Evolutionary conservation across 2,797 vertebrate genomes (phyloP), one percentile per base, ranked within the genome.

Genomic region (Enoplosus armatus): DNA sequence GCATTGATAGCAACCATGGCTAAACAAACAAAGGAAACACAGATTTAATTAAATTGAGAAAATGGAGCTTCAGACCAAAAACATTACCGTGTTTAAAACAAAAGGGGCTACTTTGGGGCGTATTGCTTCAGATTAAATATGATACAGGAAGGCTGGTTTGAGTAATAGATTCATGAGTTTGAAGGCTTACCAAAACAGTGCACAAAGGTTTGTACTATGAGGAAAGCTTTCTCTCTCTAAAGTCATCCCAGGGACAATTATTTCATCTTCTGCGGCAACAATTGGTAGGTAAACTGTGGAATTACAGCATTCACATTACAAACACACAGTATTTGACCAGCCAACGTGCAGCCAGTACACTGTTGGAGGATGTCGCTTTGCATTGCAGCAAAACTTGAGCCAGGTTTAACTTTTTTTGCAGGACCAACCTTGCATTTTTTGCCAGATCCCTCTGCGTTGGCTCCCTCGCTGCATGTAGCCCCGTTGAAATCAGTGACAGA

Each of bases 371-470:
- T n/a, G 48, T 14, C 20, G 9, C 35, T 54, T 8, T 10, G 20
- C 22, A 70, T 11, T 33, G 14, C 14, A 24, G 27, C 41, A 58
- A 41, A 31, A 8, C 20, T 18, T 55, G 2, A 16, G 15, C 3
- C 27, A 26, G 29, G 3, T 47, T 20, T 3, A 47, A 4, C 6
- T 33, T n/a, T 56, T n/a, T 31, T 31, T 31, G 43, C 8, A 1
- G 24, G 22, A n/a, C 45, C 56, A 43, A 18, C 8, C 1, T 14
- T 33, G 26, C 4, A 2, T 45, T 56, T 56, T 45, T 33, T 24
- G 1, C 2, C 1, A 0, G 10, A 35, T 3, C 5, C 26, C 6
- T 16, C 24, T 41, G 18, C 4, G 0, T 45, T 14, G 3, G 20
- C 22, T 20, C 14, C 16, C 20, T 48, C 2, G 2, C 8, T 33